These are phyloP conservation scores for Cuculus canorus DNA, from an alignment of 2,797 vertebrate species.

Conservation along the genomic window DNA sequence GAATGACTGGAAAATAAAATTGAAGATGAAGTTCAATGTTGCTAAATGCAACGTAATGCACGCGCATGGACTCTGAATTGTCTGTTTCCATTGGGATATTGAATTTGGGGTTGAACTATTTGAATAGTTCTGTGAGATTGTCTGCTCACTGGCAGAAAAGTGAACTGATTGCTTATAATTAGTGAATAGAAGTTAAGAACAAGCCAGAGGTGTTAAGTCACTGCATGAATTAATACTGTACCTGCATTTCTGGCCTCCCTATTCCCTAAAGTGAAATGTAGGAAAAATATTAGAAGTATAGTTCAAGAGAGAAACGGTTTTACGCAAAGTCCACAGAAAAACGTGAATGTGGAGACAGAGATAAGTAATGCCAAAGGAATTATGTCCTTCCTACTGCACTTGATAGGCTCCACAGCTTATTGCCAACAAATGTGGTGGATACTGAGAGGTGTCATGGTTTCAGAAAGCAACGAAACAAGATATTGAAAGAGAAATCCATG, in stretches of 20 bases:
- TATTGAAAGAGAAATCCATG: neutral
- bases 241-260: accelerated
- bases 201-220: neutral
- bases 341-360: neutral
- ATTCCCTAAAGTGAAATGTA: accelerated
- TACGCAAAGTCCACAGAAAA: neutral
- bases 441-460: accelerated
- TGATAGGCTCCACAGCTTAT: neutral
- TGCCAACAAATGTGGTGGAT: neutral
- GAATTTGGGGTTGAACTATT: neutral
- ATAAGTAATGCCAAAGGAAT: neutral
- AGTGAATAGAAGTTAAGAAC: neutral
- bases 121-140: neutral
- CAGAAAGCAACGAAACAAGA: neutral
- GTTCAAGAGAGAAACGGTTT: neutral
- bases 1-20: neutral
- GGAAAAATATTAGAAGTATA: neutral
- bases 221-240: neutral
- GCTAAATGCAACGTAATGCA: neutral
- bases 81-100: neutral
- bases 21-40: neutral
- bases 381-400: accelerated
- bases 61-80: neutral
- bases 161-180: neutral
- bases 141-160: neutral